phyloP scores from a whole-genome alignment of 1,140 invertebrate genomes.

The Trichonephila clavipes region DNA sequence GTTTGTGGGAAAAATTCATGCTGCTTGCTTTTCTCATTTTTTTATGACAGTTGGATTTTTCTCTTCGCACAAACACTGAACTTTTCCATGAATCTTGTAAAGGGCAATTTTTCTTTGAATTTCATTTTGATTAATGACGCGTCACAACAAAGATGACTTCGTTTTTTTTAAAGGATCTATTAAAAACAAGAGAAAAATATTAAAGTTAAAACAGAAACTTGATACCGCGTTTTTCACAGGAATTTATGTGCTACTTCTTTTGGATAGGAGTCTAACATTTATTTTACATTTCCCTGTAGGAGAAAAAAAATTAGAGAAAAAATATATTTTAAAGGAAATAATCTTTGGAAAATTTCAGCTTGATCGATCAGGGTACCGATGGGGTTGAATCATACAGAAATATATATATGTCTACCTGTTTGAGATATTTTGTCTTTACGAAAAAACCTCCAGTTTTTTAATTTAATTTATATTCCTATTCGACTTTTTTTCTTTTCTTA shows the following conservation, averaged over 20 bases:
- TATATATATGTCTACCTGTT: constrained; percentile 4
- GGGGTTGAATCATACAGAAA: constrained; percentile 29
- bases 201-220: neutral
- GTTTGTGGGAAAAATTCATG: neutral
- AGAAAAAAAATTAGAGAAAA: neutral
- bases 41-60: neutral
- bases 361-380: constrained; percentile 29
- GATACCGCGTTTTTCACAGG: too few relatives aligned
- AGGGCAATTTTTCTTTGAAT: neutral
- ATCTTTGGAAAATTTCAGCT: neutral
- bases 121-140: neutral
- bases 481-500: too few relatives aligned
- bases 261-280: neutral
- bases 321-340: constrained; percentile 6
- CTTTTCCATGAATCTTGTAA: neutral
- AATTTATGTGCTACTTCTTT: neutral
- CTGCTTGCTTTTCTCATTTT: neutral
- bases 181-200: neutral
- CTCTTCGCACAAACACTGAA: neutral
- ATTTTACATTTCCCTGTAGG: neutral
- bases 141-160: neutral
- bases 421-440: neutral
- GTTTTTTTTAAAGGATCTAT: neutral
- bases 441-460: too few relatives aligned
- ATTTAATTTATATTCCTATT: too few relatives aligned